Evolutionary conservation across 2,888 invertebrate species (phyloP).

Genomic region (Oligia latruncula): DNA sequence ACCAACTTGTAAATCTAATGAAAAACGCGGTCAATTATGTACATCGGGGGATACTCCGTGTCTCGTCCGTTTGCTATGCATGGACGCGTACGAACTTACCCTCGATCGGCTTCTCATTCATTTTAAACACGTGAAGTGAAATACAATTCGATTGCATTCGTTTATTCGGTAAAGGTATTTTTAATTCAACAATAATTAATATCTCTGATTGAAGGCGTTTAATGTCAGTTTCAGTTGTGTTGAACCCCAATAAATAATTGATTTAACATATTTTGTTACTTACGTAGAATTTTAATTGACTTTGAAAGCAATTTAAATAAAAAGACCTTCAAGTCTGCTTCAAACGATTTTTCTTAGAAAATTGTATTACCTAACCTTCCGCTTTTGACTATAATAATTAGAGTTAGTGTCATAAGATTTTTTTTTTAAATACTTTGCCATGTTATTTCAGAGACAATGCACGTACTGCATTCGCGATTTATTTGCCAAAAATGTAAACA

Average conservation of each 20-base stretch:
- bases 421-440: neutral
- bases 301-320: neutral
- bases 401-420: neutral
- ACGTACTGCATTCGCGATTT: neutral
- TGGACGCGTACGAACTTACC: neutral
- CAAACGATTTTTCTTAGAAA: neutral
- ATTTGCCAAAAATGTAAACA: too few species aligned
- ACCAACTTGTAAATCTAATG: constrained; percentile 43
- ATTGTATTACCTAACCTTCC: too few species aligned
- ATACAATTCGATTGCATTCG: constrained; percentile 1
- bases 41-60: neutral
- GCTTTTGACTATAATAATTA: neutral
- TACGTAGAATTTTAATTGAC: neutral
- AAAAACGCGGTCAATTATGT: constrained; percentile 33
- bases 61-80: constrained; percentile 22
- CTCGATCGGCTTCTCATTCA: constrained; percentile 8
- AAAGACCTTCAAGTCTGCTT: neutral
- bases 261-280: neutral
- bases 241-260: neutral
- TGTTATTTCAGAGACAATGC: neutral
- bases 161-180: neutral
- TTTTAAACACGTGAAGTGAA: constrained; percentile 24
- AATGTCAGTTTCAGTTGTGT: neutral
- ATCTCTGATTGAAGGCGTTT: neutral
- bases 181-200: neutral